Percentiles rank a stretch among this genome's conserved stretches.
Conservation (phyloP, 2,113 vertebrate genomes). For the Stigmatopora nigra region DNA sequence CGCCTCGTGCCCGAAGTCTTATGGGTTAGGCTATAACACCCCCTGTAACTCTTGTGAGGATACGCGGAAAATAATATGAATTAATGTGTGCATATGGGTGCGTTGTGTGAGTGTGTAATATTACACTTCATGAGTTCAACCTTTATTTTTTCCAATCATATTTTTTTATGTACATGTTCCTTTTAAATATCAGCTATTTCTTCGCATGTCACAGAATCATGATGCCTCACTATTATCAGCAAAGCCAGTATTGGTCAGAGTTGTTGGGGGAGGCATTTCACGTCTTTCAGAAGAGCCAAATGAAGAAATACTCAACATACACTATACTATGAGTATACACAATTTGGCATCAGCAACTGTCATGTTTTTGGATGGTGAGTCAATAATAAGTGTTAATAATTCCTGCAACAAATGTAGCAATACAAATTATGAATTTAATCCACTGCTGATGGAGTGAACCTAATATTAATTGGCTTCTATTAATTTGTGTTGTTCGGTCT, state of each 20-base stretch:
- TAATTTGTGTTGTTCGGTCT: not conserved
- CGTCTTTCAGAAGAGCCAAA: not conserved
- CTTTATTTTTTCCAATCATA: not conserved
- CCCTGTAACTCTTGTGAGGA: too few species aligned
- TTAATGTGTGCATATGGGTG: not conserved
- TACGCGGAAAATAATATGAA: too few species aligned
- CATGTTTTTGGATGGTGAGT: not conserved
- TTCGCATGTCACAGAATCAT: constrained; percentile 15
- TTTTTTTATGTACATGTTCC: not conserved
- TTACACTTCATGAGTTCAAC: too few species aligned
- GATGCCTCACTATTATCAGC: constrained; percentile 25
- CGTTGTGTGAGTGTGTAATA: not conserved
- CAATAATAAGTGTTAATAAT: not conserved
- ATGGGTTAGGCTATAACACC: too few species aligned
- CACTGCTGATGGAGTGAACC: not conserved
- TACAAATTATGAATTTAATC: constrained; percentile 3
- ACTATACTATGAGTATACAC: not conserved
- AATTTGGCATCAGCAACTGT: not conserved
- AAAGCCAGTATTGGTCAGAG: not conserved
- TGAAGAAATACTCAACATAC: not conserved
- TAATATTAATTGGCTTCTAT: not conserved
- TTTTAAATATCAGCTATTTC: not conserved
- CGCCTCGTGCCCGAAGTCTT: too few species aligned
- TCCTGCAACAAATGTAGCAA: constrained; percentile 5
- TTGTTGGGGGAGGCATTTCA: not conserved